phyloP scores from a whole-genome alignment of 1,140 invertebrate species.

The Papilio machaon region DNA sequence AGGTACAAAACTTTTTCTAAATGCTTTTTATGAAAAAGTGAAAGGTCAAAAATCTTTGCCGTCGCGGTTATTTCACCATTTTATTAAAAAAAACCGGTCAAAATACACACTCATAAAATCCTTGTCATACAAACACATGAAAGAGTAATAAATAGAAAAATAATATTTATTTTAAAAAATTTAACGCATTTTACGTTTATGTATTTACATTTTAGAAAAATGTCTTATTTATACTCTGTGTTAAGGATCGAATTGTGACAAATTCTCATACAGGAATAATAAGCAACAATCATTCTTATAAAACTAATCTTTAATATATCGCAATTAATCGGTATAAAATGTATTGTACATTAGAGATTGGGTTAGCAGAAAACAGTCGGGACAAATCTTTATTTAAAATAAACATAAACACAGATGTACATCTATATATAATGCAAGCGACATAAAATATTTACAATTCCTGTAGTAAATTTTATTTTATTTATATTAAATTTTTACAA shows the following conservation, averaged over 20 bases:
- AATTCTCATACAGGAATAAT: neutral
- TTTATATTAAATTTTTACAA: neutral
- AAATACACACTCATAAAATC: neutral
- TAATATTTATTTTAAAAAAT: neutral
- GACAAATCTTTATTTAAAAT: conserved; percentile 4
- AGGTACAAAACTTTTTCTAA: conserved; percentile 2
- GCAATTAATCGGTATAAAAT: conserved; percentile 49
- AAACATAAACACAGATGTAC: neutral
- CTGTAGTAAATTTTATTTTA: neutral
- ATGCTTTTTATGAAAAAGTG: neutral
- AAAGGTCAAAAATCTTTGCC: neutral
- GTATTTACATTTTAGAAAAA: too few species aligned
- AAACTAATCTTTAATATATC: conserved; percentile 46
- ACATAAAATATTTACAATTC: neutral
- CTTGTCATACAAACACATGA: neutral
- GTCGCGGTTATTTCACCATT: too few species aligned
- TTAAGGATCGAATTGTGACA: neutral
- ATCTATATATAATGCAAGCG: neutral
- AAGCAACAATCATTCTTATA: conserved; percentile 38
- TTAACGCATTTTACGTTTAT: neutral
- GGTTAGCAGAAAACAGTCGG: conserved; percentile 20
- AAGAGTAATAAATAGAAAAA: neutral
- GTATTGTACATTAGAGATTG: conserved; percentile 26
- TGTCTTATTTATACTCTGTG: too few species aligned
- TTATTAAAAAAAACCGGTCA: neutral